Evolutionary conservation across 2,888 invertebrate species (phyloP), one percentile per base, ranked within the genome.

Genomic region (Pasiphila rectangulata): DNA sequence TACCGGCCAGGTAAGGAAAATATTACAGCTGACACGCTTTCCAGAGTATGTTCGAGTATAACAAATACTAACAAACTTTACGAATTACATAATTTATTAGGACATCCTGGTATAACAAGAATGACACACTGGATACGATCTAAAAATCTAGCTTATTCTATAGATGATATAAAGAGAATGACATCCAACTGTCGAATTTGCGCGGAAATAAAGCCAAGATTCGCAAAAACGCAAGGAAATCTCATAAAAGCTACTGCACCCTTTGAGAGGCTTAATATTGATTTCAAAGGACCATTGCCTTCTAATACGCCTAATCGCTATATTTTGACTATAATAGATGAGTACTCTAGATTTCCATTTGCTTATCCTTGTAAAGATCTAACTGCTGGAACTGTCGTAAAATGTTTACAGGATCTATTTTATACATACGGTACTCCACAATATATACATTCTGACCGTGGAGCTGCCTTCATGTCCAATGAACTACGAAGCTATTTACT

Each of bases 1-100:
- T 60, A 60, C 21, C 27, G 53, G 16, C 59, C 56, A 1, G 56
- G 59, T 3, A 43, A 10, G 13, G 39, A 56, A 7, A 61, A 60
- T 30, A 23, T n/a, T 13, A 56, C 36, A 12, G 56, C 57, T 4
- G 60, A 56, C 17, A 45, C 56, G 4, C 24, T 54, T 16, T 54
- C 55, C 2, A 17, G 55, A 10, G 51, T 53, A 48, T 29, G 30
- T 30, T 10, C 30, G 2, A 30, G 13, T 30, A 6, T 30, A n/a
- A 6, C 10, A 13, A 12, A 10, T 10, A 3, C 12, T 10, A 13
- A 6, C 1, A 30, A 12, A 30, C 30, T 20, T 3, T 6, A 20
- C 12, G 15, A 30, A 12, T 6, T 30, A 10, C 30, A 30, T 12
- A 20, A 36, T 4, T 2, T n/a, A 2, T 30, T 54, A 2, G 52